Conservation (phyloP, 2,797 vertebrate genomes). For the Notamacropus eugenii region DNA sequence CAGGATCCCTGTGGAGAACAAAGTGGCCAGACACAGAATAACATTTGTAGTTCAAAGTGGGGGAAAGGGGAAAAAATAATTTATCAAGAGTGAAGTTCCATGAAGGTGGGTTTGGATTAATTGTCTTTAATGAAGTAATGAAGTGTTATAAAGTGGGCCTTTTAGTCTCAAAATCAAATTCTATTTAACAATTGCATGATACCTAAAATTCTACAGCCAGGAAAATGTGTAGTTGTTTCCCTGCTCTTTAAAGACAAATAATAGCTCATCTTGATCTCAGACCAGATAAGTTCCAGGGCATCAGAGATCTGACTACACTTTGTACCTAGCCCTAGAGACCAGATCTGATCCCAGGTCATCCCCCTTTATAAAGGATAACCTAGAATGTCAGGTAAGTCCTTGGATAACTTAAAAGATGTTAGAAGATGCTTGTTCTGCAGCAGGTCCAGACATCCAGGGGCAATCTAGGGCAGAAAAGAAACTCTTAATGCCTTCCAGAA, state of each 20-base stretch:
- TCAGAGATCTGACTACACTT: not conserved
- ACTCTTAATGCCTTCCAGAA: not conserved
- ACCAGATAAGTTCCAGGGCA: not conserved
- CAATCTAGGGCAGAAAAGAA: not conserved
- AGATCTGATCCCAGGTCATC: not conserved
- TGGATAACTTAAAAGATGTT: not conserved
- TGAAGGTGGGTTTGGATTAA: not conserved
- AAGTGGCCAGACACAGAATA: not conserved
- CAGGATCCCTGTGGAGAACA: not conserved
- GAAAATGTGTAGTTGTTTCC: not conserved
- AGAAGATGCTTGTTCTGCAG: not conserved
- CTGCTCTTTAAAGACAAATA: not conserved
- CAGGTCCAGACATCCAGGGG: not conserved
- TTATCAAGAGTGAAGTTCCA: not conserved
- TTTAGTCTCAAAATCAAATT: not conserved
- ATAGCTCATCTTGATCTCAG: not conserved
- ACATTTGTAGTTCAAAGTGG: not conserved
- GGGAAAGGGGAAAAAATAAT: not conserved
- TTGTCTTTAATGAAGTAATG: not conserved
- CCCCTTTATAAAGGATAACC: not conserved
- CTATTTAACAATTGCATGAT: not conserved
- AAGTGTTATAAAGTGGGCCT: not conserved
- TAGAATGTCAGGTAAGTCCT: not conserved
- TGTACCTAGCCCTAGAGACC: not conserved
- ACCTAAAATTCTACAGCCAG: not conserved